These are phyloP conservation scores for Anguilla megastoma DNA, from an alignment of 2,797 vertebrate genomes.

Conservation along the genomic window DNA sequence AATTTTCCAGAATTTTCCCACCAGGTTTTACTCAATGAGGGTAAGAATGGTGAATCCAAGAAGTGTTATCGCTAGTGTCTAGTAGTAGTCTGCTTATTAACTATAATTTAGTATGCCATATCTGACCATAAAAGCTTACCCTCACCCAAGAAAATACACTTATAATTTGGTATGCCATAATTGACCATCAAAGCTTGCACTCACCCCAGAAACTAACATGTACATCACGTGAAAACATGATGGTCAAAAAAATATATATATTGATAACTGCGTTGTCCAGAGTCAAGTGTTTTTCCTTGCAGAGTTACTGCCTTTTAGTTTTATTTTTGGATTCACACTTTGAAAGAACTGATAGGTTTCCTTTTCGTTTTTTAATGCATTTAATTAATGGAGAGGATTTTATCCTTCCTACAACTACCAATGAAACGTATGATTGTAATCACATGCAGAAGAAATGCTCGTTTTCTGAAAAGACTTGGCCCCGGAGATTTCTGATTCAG, in stretches of 20 bases:
- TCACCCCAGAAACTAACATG: not conserved
- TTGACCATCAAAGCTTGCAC: too few relatives aligned
- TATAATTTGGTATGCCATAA: too few relatives aligned
- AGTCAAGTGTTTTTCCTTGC: not conserved
- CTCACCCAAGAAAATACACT: too few relatives aligned
- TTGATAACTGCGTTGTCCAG: not conserved
- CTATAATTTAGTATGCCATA: too few relatives aligned
- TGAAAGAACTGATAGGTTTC: not conserved
- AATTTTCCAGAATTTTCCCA: not conserved
- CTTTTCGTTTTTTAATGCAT: not conserved
- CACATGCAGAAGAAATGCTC: slow-evolving; percentile 9
- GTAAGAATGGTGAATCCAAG: too few relatives aligned
- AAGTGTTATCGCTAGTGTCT: too few relatives aligned
- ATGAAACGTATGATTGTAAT: not conserved
- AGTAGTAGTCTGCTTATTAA: too few relatives aligned
- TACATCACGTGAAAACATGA: not conserved
- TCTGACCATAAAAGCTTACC: too few relatives aligned
- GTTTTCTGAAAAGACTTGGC: slow-evolving; percentile 26
- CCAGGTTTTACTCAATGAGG: not conserved
- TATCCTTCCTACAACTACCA: not conserved
- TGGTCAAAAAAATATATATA: not conserved
- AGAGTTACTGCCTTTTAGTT: not conserved
- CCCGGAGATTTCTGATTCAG: slow-evolving; percentile 39
- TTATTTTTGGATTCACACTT: not conserved
- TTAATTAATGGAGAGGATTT: not conserved